These are phyloP conservation scores for Campylomormyrus numenius DNA, from an alignment of 2,113 vertebrate genomes.

Conservation along the genomic window DNA sequence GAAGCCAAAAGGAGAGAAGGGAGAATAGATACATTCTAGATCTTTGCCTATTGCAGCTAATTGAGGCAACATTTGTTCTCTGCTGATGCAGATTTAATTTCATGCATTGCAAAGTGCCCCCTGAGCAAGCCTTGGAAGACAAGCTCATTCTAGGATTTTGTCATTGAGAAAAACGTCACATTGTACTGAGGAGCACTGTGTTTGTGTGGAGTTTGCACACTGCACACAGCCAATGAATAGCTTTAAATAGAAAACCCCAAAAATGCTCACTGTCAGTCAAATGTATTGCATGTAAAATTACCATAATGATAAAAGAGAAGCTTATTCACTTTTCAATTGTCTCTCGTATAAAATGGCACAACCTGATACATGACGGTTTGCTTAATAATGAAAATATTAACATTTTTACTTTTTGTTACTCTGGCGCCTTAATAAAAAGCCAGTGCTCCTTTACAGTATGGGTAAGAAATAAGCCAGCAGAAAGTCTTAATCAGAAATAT, in stretches of 20 bases:
- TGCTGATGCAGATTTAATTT: slow-evolving; percentile 7
- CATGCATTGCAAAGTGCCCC: slow-evolving; percentile 13
- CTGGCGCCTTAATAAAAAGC: background rate
- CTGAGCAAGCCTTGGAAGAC: background rate
- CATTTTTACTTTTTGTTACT: background rate
- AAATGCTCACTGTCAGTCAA: background rate
- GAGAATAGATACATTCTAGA: background rate
- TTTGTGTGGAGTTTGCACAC: background rate
- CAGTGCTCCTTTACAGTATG: background rate
- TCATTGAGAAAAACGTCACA: background rate
- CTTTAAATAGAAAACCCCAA: background rate
- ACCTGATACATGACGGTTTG: background rate
- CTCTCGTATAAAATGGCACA: background rate
- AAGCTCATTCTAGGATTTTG: background rate
- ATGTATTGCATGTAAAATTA: background rate
- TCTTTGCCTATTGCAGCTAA: slow-evolving; percentile 5
- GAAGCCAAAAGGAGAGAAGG: slow-evolving; percentile 1
- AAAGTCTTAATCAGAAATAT: background rate
- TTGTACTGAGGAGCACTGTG: background rate
- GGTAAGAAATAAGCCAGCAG: background rate
- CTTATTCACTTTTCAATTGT: background rate
- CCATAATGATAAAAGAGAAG: background rate
- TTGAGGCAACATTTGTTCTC: slow-evolving; percentile 9
- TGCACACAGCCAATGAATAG: background rate
- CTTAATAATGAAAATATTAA: background rate